These are phyloP conservation scores for Aotus griseimembra DNA, from an alignment of 2,797 vertebrate species.

Conservation along the genomic window DNA sequence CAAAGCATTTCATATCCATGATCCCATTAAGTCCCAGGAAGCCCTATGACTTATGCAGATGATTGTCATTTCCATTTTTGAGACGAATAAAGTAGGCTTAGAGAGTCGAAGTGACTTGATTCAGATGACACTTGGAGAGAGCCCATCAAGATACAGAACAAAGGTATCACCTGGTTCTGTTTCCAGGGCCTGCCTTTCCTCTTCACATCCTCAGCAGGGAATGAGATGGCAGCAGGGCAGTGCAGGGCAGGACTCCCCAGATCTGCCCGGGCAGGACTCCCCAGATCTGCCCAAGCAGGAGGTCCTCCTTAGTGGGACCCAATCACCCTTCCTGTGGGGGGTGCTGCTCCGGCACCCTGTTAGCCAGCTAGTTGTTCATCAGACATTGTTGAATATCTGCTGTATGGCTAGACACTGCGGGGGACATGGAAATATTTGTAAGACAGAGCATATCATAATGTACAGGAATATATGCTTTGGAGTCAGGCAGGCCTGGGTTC, in stretches of 20 bases:
- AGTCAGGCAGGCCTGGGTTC: neutral
- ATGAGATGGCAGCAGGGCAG: neutral
- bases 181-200: neutral
- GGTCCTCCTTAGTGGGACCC: neutral
- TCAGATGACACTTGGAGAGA: neutral
- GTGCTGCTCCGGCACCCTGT: accelerated
- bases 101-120: neutral
- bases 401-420: accelerated
- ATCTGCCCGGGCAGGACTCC: too few species aligned
- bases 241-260: too few species aligned
- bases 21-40: conserved; percentile 57
- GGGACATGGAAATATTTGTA: neutral
- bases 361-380: neutral
- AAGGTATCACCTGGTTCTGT: neutral
- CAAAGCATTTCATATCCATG: conserved; percentile 44
- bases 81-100: neutral
- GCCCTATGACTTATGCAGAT: neutral
- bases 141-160: accelerated
- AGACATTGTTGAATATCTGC: neutral
- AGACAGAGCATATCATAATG: neutral
- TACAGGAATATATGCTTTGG: neutral
- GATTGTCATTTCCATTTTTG: conserved; percentile 36
- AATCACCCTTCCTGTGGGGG: accelerated
- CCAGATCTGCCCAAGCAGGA: too few species aligned
- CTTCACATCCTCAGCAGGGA: neutral